Conservation (phyloP, 2,113 vertebrate species). For the Patagioenas fasciata region DNA sequence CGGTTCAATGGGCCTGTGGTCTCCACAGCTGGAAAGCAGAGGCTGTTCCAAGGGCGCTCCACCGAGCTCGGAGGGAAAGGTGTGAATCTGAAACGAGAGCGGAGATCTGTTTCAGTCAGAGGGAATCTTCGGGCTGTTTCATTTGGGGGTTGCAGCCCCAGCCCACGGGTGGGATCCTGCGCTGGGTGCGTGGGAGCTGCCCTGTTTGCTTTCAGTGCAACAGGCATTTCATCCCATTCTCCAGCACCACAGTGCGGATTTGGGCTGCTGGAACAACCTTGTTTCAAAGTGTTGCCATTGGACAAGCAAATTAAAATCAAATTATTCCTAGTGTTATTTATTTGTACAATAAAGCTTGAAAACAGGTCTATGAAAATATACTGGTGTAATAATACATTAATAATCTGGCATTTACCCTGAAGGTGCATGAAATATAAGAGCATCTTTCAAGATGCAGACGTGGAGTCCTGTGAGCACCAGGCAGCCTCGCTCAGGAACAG, state of each 20-base stretch:
- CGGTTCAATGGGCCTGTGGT: not conserved
- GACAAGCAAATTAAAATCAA: conserved; percentile 16
- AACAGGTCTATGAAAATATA: not conserved
- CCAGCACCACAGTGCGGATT: not conserved
- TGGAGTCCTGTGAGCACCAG: not conserved
- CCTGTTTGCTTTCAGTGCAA: not conserved
- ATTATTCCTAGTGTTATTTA: not conserved
- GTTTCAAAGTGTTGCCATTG: not conserved
- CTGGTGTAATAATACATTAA: not conserved
- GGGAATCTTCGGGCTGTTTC: not conserved
- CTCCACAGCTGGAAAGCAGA: not conserved
- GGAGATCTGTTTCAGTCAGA: not conserved
- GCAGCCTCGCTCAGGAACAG: not conserved
- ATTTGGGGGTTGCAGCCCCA: not conserved
- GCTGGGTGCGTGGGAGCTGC: not conserved
- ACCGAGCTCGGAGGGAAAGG: not conserved
- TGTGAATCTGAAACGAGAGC: not conserved
- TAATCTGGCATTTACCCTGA: not conserved
- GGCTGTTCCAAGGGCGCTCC: not conserved
- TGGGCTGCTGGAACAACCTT: not conserved
- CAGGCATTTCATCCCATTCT: not conserved
- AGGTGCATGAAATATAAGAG: not conserved
- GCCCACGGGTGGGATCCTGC: not conserved
- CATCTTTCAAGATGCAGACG: not conserved
- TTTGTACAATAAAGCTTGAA: not conserved